Base-by-base conservation (phyloP, 2,797 vertebrate genomes). In the Lemur catta region DNA sequence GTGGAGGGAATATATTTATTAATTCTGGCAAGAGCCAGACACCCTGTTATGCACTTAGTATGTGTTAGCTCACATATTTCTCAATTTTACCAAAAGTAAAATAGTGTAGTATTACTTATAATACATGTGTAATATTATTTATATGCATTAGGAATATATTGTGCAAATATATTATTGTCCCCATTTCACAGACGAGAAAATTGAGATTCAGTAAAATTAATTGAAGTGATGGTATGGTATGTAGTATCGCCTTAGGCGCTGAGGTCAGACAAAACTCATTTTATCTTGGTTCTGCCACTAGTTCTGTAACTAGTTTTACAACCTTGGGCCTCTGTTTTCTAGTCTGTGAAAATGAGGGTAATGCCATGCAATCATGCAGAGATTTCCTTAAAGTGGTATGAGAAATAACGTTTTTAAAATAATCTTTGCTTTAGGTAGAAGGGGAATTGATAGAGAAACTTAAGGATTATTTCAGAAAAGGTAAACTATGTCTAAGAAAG, bases 401-500 rank as follows among this genome's bases (percentile, higher is more conserved):
- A 80, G 22, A 92, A 91, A 84, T 61, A 74, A 85, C 52, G 12
- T 20, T 75, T 69, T 71, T 22, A 1, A 28, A 43, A 91, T 89
- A 41, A 84, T 79, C n/a, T 82, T 74, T 92, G 30, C 43, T 86
- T 81, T 89, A 59, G 6, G 59, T 94, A 92, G 0, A 10, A 41
- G 52, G 97, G 67, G 20, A 30, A 88, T 67, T 52, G 2, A 92
- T 59, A 91, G 72, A 89, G 30, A 72, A 89, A 81, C 26, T 48
- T 92, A 84, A 78, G 95, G 30, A 97, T 94, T 20, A 87, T 67
- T 82, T 96, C 13, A 95, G 74, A 78, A 38, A 94, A 80, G 76
- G 94, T 6, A 78, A 97, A 93, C 61, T 63, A 89, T 84, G 97
- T 79, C 20, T 41, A 80, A 92, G 52, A 97, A 90, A 20, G 1